phyloP scores from a whole-genome alignment of 2,797 vertebrate species.

The Lepidocolaptes lacrymiger region DNA sequence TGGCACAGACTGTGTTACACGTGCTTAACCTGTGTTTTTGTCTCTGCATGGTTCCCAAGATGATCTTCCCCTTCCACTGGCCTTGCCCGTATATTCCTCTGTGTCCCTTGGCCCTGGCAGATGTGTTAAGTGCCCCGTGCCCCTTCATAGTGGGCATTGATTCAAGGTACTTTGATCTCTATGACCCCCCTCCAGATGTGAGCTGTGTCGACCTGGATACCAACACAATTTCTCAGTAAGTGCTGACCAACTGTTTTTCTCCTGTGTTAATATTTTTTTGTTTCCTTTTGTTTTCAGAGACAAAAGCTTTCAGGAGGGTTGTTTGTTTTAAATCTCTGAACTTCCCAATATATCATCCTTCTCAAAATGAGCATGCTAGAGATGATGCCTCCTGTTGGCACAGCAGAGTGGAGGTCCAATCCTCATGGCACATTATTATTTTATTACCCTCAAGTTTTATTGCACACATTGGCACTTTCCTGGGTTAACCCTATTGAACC shows the following conservation, averaged over 20 bases:
- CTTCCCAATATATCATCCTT: neutral
- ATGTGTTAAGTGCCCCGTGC: conserved; percentile 94
- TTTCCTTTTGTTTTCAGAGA: neutral
- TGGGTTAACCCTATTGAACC: neutral
- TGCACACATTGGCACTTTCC: neutral
- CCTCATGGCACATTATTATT: neutral
- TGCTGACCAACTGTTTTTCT: conserved; percentile 13
- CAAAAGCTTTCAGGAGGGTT: neutral
- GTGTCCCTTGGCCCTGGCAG: conserved; percentile 94
- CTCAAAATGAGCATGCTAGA: neutral
- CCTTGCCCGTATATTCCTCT: conserved; percentile 97
- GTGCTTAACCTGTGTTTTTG: neutral
- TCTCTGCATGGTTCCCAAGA: conserved; percentile 77
- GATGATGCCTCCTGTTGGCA: neutral
- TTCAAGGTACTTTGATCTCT: conserved; percentile 98
- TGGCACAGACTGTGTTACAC: neutral
- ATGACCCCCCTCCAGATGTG: conserved; percentile 94
- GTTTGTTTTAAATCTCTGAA: neutral
- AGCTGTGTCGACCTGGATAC: conserved; percentile 98
- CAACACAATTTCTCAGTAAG: conserved; percentile 99
- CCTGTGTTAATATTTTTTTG: neutral
- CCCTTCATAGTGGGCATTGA: conserved; percentile 98
- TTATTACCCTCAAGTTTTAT: neutral
- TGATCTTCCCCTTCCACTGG: conserved; percentile 99
- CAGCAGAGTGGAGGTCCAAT: neutral